Base-by-base conservation (phyloP, 2,797 vertebrate species). In the Poecilia gillii region DNA sequence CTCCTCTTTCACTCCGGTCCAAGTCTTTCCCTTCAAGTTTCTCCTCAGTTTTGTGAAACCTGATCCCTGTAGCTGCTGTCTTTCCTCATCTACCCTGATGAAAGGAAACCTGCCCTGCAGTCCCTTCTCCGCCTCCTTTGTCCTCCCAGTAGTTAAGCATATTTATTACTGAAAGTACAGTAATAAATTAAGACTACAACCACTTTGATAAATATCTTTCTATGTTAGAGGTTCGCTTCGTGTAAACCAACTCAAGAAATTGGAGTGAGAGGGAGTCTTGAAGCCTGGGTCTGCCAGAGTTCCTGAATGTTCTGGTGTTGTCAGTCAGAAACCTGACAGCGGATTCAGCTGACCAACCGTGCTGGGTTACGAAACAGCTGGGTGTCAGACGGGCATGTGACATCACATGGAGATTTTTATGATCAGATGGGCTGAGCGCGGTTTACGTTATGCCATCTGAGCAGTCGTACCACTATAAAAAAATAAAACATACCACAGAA, bases 131-230 rank as follows among this genome's bases (percentile, higher is more conserved):
- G 1, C 0, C 45, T 75, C 46, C 73, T 43, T 62, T 28, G 25
- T 80, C 81, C 82, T 88, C 82, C 83, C 83, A 83, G 5, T 80
- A 82, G 57, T 59, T 6, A 16, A 59, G 28, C 13, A 11, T 59
- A 13, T 14, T 59, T 55, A 55, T 55, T 25, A 53, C 49, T 53
- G 49, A 25, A 8, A 8, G 20, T 1, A 23, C 7, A 53, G 49
- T 9, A 25, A 25, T 25, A 16, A 11, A 8, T 36, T 3, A 66
- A 59, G n/a, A 59, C 12, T 31, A 13, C 25, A 28, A 13, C 9
- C 8, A 28, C 12, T 13, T 59, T 59, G 55, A 59, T n/a, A 13
- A 57, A 28, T 13, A 57, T 57, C 49, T 51, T 8, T 51, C 49
- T 51, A 20, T 8, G 49, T 23, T 51, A 7, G 20, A 51, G 6